Base-by-base conservation (phyloP, 2,888 invertebrate species). In the Branchellion lobata region DNA sequence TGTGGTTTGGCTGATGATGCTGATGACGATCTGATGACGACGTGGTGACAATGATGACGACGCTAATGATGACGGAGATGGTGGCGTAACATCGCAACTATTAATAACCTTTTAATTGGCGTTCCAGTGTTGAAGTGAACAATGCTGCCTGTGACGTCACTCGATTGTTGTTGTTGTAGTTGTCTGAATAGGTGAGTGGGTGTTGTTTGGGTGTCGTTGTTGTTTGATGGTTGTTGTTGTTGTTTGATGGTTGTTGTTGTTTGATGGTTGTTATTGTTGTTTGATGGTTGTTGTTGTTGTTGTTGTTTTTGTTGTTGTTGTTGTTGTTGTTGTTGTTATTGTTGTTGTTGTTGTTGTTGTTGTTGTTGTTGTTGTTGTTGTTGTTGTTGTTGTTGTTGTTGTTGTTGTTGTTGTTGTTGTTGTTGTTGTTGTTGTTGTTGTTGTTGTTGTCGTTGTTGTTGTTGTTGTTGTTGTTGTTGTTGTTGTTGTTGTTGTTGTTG, bases 391-490 rank as follows among this genome's bases (percentile, higher is more conserved):
- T 65, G 24, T 24, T 24, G 8, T 21, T 8, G 8, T 24, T 65
- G 24, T 11, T 24, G 27, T 8, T 65, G 27, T n/a, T 57, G 24
- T 1, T n/a, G 21, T n/a, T 27, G 11, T 24, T 57, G 11, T 24
- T 1, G n/a, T 57, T 57, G 57, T 57, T 57, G 57, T 1, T 57
- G 24, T 57, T 57, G 57, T 57, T 57, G 57, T 57, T 57, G 1
- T 57, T 57, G 3, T 57, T 57, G 57, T 57, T 1, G 3, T 1
- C 24, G 21, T 21, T 57, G 21, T 21, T 57, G 57, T 57, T 57
- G 1, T 57, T 57, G 57, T 57, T 57, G 57, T 57, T 57, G 57
- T 57, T 57, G 57, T 57, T 57, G 57, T 57, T 57, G 57, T 57
- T 57, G 57, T 57, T 57, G 57, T 3, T 57, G 3, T 57, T 57